phyloP scores from a whole-genome alignment of 2,113 vertebrate genomes.

The Cathartes aura region DNA sequence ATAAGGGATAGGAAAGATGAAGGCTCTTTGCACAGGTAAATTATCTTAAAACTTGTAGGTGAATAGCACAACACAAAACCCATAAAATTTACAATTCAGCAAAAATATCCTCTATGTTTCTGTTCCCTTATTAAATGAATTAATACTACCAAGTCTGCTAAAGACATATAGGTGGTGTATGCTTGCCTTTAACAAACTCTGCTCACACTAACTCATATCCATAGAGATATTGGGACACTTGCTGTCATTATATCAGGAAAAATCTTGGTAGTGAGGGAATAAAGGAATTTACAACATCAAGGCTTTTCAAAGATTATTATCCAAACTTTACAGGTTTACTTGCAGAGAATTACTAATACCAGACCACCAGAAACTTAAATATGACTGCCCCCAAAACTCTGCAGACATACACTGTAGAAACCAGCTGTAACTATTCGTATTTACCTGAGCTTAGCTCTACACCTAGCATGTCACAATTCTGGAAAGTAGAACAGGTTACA shows the following conservation, averaged over 20 bases:
- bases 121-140: background rate
- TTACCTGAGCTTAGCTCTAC: conserved; percentile 19
- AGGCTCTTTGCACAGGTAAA: background rate
- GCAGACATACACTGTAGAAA: background rate
- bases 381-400: background rate
- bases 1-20: background rate
- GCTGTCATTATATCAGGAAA: background rate
- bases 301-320: background rate
- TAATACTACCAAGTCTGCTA: background rate
- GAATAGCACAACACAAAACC: background rate
- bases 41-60: background rate
- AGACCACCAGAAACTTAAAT: background rate
- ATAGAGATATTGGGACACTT: background rate
- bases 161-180: background rate
- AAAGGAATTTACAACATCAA: background rate
- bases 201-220: background rate
- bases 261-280: fast-evolving
- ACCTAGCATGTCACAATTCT: background rate
- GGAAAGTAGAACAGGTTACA: conserved; percentile 6
- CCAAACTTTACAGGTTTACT: background rate
- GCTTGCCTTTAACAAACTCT: background rate
- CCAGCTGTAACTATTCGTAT: background rate
- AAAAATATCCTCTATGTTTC: background rate
- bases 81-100: background rate
- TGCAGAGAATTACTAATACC: background rate